Evolutionary conservation across 2,888 invertebrate genomes (phyloP).

Genomic region (Caradrina clavipalpis): DNA sequence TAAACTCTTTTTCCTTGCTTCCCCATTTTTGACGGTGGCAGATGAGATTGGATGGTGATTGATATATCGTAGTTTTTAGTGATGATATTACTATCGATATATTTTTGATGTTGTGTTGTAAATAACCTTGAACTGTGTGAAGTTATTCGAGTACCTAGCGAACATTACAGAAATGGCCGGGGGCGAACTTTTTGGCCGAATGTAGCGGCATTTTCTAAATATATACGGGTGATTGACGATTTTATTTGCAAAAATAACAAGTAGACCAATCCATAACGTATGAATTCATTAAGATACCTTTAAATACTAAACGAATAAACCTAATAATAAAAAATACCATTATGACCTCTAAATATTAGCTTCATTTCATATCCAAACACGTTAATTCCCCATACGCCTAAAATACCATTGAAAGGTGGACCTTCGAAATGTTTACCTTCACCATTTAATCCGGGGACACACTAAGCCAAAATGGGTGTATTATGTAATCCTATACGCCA

Average conservation of each 20-base stretch:
- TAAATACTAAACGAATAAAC: no score
- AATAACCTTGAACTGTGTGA: slow-evolving; percentile 22
- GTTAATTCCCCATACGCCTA: slow-evolving; percentile 9
- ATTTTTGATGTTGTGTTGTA: slow-evolving; percentile 23
- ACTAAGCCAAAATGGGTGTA: slow-evolving; percentile 16
- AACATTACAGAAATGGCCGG: background rate
- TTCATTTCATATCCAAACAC: background rate
- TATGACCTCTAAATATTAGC: background rate
- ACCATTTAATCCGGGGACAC: slow-evolving; percentile 18
- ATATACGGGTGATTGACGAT: no score
- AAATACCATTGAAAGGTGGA: slow-evolving; percentile 15
- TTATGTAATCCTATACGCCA: slow-evolving; percentile 26
- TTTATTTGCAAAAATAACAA: background rate
- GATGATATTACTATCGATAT: slow-evolving; percentile 30
- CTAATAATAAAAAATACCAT: no score
- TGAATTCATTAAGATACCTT: no score
- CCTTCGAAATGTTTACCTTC: slow-evolving; percentile 12
- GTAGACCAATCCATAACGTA: no score
- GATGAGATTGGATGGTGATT: slow-evolving; percentile 62
- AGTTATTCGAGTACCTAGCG: background rate
- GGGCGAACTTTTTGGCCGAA: background rate
- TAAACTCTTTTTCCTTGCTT: slow-evolving; percentile 57
- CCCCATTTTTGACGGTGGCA: slow-evolving; percentile 52
- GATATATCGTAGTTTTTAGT: slow-evolving; percentile 59
- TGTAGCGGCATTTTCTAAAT: background rate